These are phyloP conservation scores for Mustela nigripes DNA, from an alignment of 2,113 vertebrate genomes.

Conservation along the genomic window DNA sequence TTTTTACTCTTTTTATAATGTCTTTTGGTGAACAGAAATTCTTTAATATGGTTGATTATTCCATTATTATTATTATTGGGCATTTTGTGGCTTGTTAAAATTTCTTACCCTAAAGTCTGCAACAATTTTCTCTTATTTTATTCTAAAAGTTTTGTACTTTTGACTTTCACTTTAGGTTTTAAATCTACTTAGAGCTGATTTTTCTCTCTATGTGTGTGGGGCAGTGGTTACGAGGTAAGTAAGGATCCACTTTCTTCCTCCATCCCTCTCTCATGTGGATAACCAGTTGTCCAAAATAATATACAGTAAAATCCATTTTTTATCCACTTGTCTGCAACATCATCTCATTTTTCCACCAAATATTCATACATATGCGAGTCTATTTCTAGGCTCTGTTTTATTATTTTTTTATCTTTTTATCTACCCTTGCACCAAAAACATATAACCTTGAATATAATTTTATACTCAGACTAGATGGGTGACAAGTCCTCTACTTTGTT, in stretches of 20 bases:
- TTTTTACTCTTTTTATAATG: neutral
- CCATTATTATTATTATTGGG: neutral
- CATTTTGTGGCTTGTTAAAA: neutral
- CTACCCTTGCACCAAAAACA: neutral
- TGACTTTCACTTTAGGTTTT: neutral
- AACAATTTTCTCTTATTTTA: neutral
- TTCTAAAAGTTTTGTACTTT: neutral
- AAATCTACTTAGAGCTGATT: neutral
- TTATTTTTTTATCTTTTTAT: neutral
- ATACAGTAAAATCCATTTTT: neutral
- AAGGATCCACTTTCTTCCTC: neutral
- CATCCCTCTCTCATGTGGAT: neutral
- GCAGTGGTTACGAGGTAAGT: neutral
- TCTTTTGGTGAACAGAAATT: neutral
- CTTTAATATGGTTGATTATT: neutral
- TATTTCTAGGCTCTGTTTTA: neutral
- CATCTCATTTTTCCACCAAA: neutral
- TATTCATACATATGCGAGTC: neutral
- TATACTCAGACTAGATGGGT: neutral
- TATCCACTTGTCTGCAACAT: neutral
- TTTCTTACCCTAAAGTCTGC: neutral
- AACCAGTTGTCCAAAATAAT: neutral
- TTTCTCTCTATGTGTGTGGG: neutral
- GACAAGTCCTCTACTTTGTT: neutral
- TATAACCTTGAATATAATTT: neutral